These are phyloP conservation scores for Clarias laeviceps DNA, from an alignment of 2,797 vertebrate species.

Conservation along the genomic window DNA sequence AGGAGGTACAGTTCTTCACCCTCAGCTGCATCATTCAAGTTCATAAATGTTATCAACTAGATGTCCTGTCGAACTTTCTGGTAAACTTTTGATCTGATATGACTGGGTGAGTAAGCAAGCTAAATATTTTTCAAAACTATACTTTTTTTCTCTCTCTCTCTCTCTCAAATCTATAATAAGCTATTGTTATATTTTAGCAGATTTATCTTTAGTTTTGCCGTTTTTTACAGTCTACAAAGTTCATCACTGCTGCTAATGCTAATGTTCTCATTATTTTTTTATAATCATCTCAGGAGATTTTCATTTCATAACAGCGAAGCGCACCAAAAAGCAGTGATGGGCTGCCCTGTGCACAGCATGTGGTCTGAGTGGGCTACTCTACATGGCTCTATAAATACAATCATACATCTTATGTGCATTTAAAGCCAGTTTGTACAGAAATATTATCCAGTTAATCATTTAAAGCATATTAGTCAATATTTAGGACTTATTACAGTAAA, in stretches of 20 bases:
- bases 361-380: not conserved
- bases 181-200: not conserved
- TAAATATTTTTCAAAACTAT: not conserved
- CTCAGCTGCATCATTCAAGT: not conserved
- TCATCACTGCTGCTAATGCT: not conserved
- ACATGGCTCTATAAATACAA: not conserved
- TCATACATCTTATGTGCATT: not conserved
- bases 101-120: not conserved
- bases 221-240: not conserved
- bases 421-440: not conserved
- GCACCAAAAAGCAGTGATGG: not conserved
- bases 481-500: not conserved
- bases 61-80: not conserved
- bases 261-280: not conserved
- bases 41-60: not conserved
- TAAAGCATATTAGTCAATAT: not conserved
- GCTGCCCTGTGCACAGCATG: no score
- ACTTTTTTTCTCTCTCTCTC: no score
- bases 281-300: not conserved
- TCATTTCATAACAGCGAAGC: not conserved
- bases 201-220: not conserved
- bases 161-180: not conserved
- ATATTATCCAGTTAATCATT: not conserved
- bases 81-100: not conserved
- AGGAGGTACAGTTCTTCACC: not conserved